These are phyloP conservation scores for Eremobia ochroleuca DNA, from an alignment of 2,888 invertebrate species.

Conservation along the genomic window DNA sequence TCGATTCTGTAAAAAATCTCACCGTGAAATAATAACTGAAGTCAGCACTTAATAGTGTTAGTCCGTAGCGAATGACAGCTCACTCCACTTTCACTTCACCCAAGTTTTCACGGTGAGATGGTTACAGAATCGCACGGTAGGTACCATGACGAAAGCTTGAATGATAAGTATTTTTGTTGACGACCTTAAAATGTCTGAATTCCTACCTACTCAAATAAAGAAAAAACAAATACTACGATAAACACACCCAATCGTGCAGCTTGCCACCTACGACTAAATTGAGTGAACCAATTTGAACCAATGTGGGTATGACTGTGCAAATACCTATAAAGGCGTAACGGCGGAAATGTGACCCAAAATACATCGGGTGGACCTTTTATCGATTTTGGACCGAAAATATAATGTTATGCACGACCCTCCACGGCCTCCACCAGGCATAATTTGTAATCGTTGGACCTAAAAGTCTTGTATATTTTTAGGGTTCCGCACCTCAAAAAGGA, in stretches of 20 bases:
- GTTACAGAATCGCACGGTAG: too few species aligned
- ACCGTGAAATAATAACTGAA: too few species aligned
- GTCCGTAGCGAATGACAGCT: too few species aligned
- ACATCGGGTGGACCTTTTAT: conserved; percentile 16
- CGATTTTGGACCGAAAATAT: conserved; percentile 13
- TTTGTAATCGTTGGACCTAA: neutral
- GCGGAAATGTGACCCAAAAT: conserved; percentile 9
- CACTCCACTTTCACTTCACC: too few species aligned
- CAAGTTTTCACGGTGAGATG: too few species aligned
- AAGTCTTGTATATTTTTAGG: neutral
- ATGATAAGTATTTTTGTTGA: neutral
- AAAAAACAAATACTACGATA: conserved; percentile 16
- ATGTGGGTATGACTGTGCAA: conserved; percentile 13
- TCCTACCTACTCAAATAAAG: conserved; percentile 15
- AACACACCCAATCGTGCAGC: conserved; percentile 9
- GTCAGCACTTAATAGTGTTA: too few species aligned
- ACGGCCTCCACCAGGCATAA: neutral
- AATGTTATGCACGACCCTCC: neutral
- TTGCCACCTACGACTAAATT: conserved; percentile 36
- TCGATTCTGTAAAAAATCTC: too few species aligned
- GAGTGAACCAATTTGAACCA: conserved; percentile 23
- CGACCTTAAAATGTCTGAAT: neutral
- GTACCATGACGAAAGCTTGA: neutral
- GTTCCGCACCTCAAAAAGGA: too few species aligned
- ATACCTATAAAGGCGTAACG: conserved; percentile 2